phyloP scores from a whole-genome alignment of 2,888 invertebrate species.

The Spisula subtruncata region DNA sequence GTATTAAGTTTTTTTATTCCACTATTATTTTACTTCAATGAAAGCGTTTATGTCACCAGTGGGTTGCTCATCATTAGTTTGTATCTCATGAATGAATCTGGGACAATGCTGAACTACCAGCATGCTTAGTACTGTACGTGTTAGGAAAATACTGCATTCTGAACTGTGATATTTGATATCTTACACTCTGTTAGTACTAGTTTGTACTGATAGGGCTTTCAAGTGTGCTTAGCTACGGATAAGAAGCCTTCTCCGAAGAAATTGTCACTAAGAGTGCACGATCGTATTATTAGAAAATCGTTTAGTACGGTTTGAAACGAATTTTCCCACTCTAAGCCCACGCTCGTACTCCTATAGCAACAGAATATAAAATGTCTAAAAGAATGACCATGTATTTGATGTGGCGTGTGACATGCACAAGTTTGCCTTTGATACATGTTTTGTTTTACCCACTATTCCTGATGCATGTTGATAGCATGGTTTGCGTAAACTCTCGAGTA shows the following conservation, averaged over 20 bases:
- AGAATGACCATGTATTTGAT: too few species aligned
- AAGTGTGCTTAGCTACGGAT: too few species aligned
- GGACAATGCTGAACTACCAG: not conserved
- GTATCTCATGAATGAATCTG: not conserved
- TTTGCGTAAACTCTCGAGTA: not conserved
- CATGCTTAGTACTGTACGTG: not conserved
- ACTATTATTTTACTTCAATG: slow-evolving; percentile 6
- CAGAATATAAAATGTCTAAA: too few species aligned
- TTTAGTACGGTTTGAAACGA: too few species aligned
- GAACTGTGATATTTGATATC: not conserved
- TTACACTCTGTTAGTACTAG: too few species aligned
- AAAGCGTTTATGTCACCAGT: slow-evolving; percentile 14
- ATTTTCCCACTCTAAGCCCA: too few species aligned
- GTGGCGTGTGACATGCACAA: slow-evolving; percentile 18
- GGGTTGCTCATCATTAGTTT: not conserved
- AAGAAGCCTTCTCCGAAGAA: too few species aligned
- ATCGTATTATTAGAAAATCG: too few species aligned
- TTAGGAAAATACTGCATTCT: not conserved
- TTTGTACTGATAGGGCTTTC: too few species aligned
- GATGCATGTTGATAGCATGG: slow-evolving; percentile 25
- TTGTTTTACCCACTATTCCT: not conserved
- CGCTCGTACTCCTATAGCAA: too few species aligned
- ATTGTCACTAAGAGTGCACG: too few species aligned
- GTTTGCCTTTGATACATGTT: slow-evolving; percentile 22
- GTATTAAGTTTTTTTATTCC: not conserved